Evolutionary conservation across 2,888 invertebrate genomes (phyloP).

Genomic region (Myopa testacea): DNA sequence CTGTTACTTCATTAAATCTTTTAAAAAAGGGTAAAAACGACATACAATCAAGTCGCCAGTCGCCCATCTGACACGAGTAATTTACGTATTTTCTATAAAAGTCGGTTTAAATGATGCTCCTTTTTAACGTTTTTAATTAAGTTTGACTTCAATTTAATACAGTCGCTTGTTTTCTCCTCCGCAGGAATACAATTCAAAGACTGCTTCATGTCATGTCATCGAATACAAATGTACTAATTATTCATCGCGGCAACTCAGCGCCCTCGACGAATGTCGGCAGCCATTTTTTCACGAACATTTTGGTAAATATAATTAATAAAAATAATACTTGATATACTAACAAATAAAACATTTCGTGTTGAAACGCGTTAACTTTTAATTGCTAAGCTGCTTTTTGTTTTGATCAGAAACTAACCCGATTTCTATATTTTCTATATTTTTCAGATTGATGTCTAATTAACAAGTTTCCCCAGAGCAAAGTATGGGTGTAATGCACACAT

Average conservation of each 20-base stretch:
- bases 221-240: constrained; percentile 59
- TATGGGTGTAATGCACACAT: constrained; percentile 33
- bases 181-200: constrained; percentile 68
- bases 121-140: too few relatives aligned
- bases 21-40: constrained; percentile 26
- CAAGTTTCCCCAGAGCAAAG: constrained; percentile 17
- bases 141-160: too few relatives aligned
- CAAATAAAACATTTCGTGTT: too few relatives aligned
- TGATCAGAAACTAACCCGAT: too few relatives aligned
- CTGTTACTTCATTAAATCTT: constrained; percentile 27
- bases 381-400: too few relatives aligned
- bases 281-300: constrained; percentile 63
- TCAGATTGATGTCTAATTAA: constrained; percentile 40
- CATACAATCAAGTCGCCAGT: background rate
- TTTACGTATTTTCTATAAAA: too few relatives aligned
- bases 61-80: background rate
- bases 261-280: constrained; percentile 63
- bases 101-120: too few relatives aligned
- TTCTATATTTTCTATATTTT: constrained; percentile 19
- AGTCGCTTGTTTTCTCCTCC: constrained; percentile 42
- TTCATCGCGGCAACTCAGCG: constrained; percentile 56
- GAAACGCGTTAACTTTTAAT: too few relatives aligned
- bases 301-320: constrained; percentile 46
- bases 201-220: constrained; percentile 68
- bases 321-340: background rate